Percentiles rank a stretch among this genome's conserved stretches.
These are phyloP conservation scores for Diadophis punctatus DNA, from an alignment of 2,113 vertebrate species.

Conservation along the genomic window DNA sequence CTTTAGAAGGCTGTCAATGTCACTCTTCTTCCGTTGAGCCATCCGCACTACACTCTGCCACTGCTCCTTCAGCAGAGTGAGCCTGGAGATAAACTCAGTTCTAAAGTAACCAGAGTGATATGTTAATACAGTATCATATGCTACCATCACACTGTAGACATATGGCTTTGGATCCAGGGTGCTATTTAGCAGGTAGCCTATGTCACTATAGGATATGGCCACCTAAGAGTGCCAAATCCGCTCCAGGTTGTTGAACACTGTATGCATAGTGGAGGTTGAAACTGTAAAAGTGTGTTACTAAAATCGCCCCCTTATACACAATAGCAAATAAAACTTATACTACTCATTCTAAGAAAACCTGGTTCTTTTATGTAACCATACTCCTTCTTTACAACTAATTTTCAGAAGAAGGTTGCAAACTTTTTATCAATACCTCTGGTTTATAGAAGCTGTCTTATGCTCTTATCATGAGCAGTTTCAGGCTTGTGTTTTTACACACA, in stretches of 20 bases:
- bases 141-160: background rate
- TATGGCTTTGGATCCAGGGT: background rate
- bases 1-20: conserved; percentile 70
- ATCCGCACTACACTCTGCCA: conserved; percentile 78
- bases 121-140: background rate
- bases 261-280: background rate
- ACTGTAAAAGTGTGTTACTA: background rate
- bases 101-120: conserved; percentile 59
- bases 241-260: background rate
- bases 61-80: conserved; percentile 76
- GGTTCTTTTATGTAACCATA: background rate
- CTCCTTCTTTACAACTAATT: background rate
- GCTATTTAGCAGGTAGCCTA: background rate
- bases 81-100: conserved; percentile 81
- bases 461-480: background rate
- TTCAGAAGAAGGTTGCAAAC: background rate
- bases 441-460: background rate
- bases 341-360: background rate
- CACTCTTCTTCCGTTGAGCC: conserved; percentile 72
- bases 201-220: background rate
- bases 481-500: background rate
- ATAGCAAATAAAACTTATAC: background rate
- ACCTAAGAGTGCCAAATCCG: background rate
- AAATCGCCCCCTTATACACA: background rate
- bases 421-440: background rate